A percentile compares a stretch with the other conserved stretches of the same genome.
Conservation (phyloP, 2,113 vertebrate species). For the Scophthalmus maximus region DNA sequence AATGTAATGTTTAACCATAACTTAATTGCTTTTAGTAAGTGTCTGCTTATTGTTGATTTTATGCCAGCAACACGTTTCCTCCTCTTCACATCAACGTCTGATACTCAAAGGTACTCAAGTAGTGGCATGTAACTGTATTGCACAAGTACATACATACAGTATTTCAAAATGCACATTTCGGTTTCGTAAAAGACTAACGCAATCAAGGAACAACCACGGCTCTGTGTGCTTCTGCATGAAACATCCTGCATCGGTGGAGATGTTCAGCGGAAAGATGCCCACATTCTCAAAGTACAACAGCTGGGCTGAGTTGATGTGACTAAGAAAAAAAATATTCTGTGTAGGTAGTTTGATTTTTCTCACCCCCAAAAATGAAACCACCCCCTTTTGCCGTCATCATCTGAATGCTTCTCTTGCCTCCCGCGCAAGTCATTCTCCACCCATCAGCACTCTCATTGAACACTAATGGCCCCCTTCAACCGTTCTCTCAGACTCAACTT, state of each 20-base stretch:
- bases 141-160: constrained; percentile 14
- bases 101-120: not conserved
- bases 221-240: constrained; percentile 31
- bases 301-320: constrained; percentile 22
- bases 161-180: constrained; percentile 51
- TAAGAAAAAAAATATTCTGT: not conserved
- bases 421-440: constrained; percentile 40
- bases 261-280: constrained; percentile 8
- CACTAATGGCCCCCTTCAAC: constrained; percentile 39
- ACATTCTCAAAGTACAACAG: constrained; percentile 29
- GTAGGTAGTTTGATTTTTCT: not conserved
- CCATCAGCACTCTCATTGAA: constrained; percentile 36
- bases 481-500: constrained; percentile 30
- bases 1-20: too few species aligned
- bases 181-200: constrained; percentile 40
- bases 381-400: constrained; percentile 1
- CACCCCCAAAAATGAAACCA: constrained; percentile 21
- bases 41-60: too few species aligned
- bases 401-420: constrained; percentile 26
- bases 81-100: not conserved
- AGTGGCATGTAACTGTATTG: constrained; percentile 3
- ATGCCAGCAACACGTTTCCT: not conserved
- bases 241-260: constrained; percentile 33
- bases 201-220: constrained; percentile 19
- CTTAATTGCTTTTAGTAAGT: too few species aligned